Base-by-base conservation (phyloP, 1,140 invertebrate genomes). In the Neomicropteryx cornuta region DNA sequence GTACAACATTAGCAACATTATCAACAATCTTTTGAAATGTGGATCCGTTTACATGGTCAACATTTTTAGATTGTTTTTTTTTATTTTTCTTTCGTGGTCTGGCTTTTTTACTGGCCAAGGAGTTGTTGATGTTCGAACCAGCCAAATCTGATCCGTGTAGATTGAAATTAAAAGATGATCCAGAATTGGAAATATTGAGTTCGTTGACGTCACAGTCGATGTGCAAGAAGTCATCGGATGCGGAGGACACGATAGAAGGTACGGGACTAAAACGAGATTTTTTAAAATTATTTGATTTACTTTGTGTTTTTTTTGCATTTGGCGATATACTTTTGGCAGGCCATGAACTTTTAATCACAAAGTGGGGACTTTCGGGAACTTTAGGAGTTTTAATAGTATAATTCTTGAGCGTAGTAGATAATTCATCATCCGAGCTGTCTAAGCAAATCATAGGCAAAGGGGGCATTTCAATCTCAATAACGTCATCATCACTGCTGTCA, bases 141-240 rank as follows among this genome's bases (percentile, higher is more conserved):
- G 61, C 44, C 13, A 67, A 41, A 34, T 68, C 64, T 33, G 62
- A 51, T 20, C 62, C 64, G 48, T 67, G 63, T 8, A 67, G 53
- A 39, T 56, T 60, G 42, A 67, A 68, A 39, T 67, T 62, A 51
- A 68, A 66, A 32, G n/a, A 19, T 34, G 52, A 44, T 36, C 51
- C 50, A 19, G 51, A 49, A 16, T 59, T 56, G 35, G 66, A 64
- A 40, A 68, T 66, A 39, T 68, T 68, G 21, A 67, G 53, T 32
- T 58, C 59, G 38, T 62, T 60, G 44, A n/a, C n/a, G n/a, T n/a
- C n/a, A n/a, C 63, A 66, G 37, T 69, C 66, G 39, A 55, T 50
- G 35, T 62, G 51, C 6, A 69, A 66, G 33, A 69, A 69, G 13
- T 69, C 66, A 53, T 69, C 66, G 30, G 64, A 69, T 13, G 62